Percentiles rank a stretch among this genome's conserved stretches.
Conservation (phyloP, 2,113 vertebrate genomes). For the Tiliqua scincoides region DNA sequence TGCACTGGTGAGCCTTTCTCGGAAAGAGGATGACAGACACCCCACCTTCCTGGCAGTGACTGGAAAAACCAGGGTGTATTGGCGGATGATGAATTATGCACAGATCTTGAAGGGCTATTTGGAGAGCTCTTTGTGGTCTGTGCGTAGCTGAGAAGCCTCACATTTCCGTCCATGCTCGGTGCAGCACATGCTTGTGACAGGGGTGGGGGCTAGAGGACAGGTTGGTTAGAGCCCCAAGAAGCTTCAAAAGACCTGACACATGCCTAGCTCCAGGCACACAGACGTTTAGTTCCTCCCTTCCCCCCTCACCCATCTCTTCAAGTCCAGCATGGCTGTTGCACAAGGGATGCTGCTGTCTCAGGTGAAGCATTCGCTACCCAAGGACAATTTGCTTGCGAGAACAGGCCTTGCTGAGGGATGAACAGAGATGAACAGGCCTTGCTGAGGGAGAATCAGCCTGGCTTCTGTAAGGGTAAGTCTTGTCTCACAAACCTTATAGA, state of each 20-base stretch:
- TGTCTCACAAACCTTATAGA: too few relatives aligned
- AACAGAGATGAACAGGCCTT: too few relatives aligned
- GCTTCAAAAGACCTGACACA: neutral
- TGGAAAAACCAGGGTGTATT: neutral
- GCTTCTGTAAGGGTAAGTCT: too few relatives aligned
- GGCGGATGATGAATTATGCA: neutral
- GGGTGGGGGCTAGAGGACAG: neutral
- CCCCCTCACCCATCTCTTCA: neutral
- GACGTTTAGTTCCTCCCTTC: neutral
- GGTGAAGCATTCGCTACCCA: neutral
- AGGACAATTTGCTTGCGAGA: too few relatives aligned
- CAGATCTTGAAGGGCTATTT: neutral
- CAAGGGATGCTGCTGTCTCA: neutral
- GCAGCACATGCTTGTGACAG: neutral
- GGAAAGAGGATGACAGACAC: neutral
- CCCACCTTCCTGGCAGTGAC: neutral
- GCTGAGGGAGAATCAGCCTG: too few relatives aligned
- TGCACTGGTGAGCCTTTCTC: too few relatives aligned
- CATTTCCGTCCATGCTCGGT: neutral
- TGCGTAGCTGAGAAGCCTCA: neutral
- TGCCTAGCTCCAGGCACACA: neutral
- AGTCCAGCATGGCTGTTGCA: neutral
- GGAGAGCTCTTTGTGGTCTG: neutral
- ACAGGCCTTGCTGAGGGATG: too few relatives aligned
- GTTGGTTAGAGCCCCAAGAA: neutral